Evolutionary conservation across 1,140 invertebrate genomes (phyloP).

Genomic region (Ganaspis sp.): DNA sequence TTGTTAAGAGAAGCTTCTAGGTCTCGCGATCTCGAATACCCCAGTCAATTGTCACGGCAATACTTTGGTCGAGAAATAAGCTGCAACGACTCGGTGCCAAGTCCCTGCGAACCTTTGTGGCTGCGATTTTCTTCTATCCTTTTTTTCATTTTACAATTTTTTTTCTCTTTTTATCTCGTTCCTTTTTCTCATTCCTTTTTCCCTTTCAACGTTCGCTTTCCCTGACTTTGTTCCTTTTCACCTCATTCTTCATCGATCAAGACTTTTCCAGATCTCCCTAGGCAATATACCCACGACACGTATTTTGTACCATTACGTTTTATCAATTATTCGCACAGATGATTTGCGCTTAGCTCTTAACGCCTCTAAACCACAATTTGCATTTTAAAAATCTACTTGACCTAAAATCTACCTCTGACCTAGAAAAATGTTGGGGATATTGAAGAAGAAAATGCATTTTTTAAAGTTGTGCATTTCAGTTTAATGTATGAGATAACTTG

Average conservation of each 20-base stretch:
- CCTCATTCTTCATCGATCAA: slow-evolving; percentile 30
- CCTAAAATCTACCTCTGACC: background rate
- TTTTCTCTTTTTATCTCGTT: background rate
- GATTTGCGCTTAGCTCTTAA: background rate
- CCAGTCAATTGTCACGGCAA: slow-evolving; percentile 18
- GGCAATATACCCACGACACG: background rate
- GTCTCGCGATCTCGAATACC: slow-evolving; percentile 21
- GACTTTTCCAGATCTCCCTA: slow-evolving; percentile 1
- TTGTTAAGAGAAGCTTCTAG: slow-evolving; percentile 16
- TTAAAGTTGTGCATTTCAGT: no score
- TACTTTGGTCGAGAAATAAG: slow-evolving; percentile 16
- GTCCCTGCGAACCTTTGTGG: slow-evolving; percentile 9
- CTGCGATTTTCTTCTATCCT: background rate
- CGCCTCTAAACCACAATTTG: background rate
- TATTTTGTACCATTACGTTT: slow-evolving; percentile 11
- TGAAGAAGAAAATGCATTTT: no score
- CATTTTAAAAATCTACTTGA: background rate
- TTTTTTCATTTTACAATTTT: slow-evolving; percentile 13
- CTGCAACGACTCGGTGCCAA: slow-evolving; percentile 23
- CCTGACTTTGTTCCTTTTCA: background rate
- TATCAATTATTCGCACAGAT: background rate
- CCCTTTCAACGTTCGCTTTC: background rate
- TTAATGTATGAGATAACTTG: no score
- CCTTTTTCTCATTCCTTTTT: background rate
- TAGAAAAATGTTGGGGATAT: no score